phyloP scores from a whole-genome alignment of 2,888 invertebrate genomes.

The Pecten maximus region DNA sequence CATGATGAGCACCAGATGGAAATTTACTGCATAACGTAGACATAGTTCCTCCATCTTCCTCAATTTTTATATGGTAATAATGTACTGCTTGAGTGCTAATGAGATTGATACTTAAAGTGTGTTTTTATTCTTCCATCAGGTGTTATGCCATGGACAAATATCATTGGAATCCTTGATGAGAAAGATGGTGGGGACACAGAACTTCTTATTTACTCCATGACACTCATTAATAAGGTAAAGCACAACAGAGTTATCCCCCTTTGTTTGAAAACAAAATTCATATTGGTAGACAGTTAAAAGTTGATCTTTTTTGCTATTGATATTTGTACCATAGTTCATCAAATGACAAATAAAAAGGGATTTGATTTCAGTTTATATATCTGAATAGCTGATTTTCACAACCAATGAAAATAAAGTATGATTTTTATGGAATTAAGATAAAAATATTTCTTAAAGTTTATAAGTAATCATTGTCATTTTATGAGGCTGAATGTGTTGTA shows the following conservation, averaged over 20 bases:
- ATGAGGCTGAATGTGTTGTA: no score
- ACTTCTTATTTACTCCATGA: slow-evolving; percentile 96
- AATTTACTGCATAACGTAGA: no score
- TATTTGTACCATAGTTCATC: background rate
- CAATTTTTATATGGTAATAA: no score
- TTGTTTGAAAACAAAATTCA: background rate
- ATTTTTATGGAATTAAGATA: background rate
- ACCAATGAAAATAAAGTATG: background rate
- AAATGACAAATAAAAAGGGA: background rate
- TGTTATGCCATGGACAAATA: slow-evolving; percentile 89
- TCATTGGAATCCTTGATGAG: slow-evolving; percentile 91
- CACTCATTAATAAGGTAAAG: slow-evolving; percentile 92
- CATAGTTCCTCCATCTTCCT: no score
- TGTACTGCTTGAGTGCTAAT: background rate
- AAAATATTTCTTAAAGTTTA: no score
- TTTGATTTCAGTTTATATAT: background rate
- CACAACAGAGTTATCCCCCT: background rate
- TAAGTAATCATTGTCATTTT: background rate
- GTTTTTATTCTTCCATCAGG: slow-evolving; percentile 80
- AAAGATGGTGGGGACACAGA: slow-evolving; percentile 98
- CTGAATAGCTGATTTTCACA: background rate
- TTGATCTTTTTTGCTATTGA: no score
- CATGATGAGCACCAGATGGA: no score
- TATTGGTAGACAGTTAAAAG: background rate
- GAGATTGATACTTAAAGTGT: background rate